Conservation (phyloP, 2,888 invertebrate species). For the Portevinia maculata region DNA sequence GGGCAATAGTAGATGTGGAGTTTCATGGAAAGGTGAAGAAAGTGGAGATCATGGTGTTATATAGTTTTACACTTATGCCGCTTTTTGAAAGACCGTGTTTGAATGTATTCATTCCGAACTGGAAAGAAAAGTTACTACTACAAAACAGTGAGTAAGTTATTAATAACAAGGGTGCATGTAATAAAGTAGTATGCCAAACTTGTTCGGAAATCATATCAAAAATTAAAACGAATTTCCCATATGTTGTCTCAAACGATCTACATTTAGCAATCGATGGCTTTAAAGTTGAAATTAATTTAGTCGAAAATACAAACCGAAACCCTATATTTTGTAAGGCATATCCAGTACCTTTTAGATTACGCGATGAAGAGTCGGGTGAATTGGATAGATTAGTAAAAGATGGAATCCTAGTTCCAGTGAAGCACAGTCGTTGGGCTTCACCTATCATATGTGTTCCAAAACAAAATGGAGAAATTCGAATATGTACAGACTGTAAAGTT, state of each 20-base stretch:
- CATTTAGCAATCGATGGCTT: no score
- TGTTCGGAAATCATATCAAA: not conserved
- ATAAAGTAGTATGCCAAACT: not conserved
- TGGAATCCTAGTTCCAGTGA: no score
- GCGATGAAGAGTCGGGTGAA: conserved; percentile 74
- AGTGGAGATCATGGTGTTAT: no score
- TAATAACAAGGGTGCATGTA: no score
- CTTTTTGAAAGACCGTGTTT: conserved; percentile 54
- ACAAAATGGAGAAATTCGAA: conserved; percentile 57
- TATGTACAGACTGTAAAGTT: conserved; percentile 78
- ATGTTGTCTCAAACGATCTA: no score
- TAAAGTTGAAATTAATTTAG: conserved; percentile 52
- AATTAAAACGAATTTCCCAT: no score
- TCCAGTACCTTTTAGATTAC: no score
- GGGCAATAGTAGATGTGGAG: not conserved
- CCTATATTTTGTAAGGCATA: no score
- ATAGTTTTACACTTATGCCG: conserved; percentile 14
- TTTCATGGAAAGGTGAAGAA: not conserved
- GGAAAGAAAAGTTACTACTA: no score
- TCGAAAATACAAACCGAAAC: conserved; percentile 5
- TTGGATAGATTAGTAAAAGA: conserved; percentile 67
- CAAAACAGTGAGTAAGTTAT: no score
- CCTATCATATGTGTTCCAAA: conserved; percentile 77
- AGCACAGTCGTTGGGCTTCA: no score
- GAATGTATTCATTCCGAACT: no score